These are phyloP conservation scores for Gopherus flavomarginatus DNA, from an alignment of 2,113 vertebrate species.

Conservation along the genomic window DNA sequence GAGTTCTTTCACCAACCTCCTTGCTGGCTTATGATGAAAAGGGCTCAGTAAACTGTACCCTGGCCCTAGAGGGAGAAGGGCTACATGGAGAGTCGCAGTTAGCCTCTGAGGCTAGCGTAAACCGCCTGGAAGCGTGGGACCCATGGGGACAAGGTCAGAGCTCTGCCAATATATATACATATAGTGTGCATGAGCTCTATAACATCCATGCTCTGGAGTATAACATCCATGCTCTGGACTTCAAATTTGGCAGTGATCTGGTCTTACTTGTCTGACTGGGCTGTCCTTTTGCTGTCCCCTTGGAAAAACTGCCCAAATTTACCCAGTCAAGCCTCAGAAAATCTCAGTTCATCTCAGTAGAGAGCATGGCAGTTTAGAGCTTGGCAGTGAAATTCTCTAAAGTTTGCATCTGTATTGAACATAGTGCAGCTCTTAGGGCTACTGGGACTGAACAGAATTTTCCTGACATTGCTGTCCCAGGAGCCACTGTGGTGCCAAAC, in stretches of 20 bases:
- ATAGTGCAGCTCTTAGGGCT: background rate
- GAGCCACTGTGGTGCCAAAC: background rate
- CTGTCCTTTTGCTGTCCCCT: background rate
- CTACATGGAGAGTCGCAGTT: too few relatives aligned
- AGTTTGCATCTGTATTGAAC: background rate
- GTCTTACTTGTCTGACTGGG: background rate
- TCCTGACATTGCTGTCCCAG: background rate
- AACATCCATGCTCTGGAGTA: background rate
- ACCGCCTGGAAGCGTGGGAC: too few relatives aligned
- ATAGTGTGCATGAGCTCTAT: too few relatives aligned
- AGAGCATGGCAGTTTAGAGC: background rate
- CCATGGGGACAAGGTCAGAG: too few relatives aligned
- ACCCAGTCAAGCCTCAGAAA: background rate
- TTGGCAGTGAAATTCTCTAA: background rate
- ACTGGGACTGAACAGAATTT: background rate
- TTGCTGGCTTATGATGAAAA: too few relatives aligned
- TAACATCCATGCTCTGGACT: background rate
- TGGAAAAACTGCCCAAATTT: background rate
- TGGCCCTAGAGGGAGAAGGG: too few relatives aligned
- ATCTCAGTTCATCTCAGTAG: background rate
- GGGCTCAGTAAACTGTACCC: too few relatives aligned
- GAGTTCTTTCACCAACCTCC: too few relatives aligned
- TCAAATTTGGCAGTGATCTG: background rate
- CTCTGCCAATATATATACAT: too few relatives aligned
- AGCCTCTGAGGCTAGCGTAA: too few relatives aligned